Percentiles rank a stretch among this genome's conserved stretches.
Evolutionary conservation across 2,888 invertebrate species (phyloP).

Genomic region (Strigamia transsilvanica): DNA sequence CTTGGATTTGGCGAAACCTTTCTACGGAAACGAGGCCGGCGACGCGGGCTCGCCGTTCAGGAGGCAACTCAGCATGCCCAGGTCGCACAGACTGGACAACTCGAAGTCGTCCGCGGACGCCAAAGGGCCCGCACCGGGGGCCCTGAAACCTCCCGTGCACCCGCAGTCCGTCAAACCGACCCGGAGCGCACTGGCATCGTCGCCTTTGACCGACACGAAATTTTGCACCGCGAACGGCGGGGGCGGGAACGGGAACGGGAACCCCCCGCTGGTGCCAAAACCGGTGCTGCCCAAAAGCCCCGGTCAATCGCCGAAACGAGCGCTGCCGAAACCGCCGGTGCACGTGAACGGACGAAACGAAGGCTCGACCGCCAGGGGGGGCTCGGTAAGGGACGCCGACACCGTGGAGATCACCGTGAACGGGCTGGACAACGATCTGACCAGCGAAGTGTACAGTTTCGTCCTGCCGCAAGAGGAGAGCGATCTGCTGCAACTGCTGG

Average conservation of each 20-base stretch:
- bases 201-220: too few relatives aligned
- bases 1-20: neutral
- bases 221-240: neutral
- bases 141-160: neutral
- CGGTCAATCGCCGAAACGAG: slow-evolving; percentile 1
- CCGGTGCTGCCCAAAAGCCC: slow-evolving; percentile 48
- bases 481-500: slow-evolving; percentile 14
- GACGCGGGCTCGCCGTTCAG: slow-evolving; percentile 26
- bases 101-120: too few relatives aligned
- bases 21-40: neutral
- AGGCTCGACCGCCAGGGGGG: neutral
- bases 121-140: neutral
- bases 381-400: neutral
- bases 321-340: slow-evolving; percentile 15
- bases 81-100: neutral
- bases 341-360: neutral
- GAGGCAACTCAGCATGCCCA: slow-evolving; percentile 40
- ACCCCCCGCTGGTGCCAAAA: slow-evolving; percentile 8
- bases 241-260: neutral
- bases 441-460: slow-evolving; percentile 33
- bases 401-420: neutral
- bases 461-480: slow-evolving; percentile 33
- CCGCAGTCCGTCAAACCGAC: neutral
- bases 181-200: neutral
- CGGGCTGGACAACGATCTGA: neutral